A percentile compares a stretch with the other conserved stretches of the same genome.
Conservation (phyloP, 2,888 invertebrate genomes). For the Chesias legatella region DNA sequence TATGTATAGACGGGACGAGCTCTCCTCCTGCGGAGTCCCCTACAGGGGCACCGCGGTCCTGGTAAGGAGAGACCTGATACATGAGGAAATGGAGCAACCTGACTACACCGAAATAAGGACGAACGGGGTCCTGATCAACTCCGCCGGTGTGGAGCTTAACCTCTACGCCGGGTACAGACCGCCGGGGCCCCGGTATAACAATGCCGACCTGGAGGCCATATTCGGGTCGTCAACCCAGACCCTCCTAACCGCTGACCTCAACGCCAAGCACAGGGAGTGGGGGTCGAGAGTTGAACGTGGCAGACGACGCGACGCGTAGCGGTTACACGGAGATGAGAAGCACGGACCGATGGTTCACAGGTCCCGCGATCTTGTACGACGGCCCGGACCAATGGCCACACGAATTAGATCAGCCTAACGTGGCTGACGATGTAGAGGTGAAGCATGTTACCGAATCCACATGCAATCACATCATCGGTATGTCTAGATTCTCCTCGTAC, state of each 20-base stretch:
- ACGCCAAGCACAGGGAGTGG: background rate
- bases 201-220: background rate
- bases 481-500: too few species aligned
- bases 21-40: background rate
- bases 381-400: too few species aligned
- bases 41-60: constrained; percentile 3
- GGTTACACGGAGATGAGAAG: too few species aligned
- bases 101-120: background rate
- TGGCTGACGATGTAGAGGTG: too few species aligned
- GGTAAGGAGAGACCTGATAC: constrained; percentile 4
- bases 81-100: background rate
- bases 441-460: too few species aligned
- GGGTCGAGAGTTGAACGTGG: background rate
- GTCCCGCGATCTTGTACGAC: too few species aligned
- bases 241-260: background rate
- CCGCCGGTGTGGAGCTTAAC: background rate
- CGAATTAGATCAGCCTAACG: too few species aligned
- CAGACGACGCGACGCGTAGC: too few species aligned
- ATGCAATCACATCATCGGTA: too few species aligned
- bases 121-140: background rate
- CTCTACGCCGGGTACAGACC: constrained; percentile 5
- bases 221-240: background rate
- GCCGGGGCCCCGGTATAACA: background rate
- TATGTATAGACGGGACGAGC: constrained; percentile 1
- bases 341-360: too few species aligned